A percentile compares a stretch with the other conserved stretches of the same genome.
Evolutionary conservation across 1,140 invertebrate species (phyloP).

Genomic region (Drosophila repletoides): DNA sequence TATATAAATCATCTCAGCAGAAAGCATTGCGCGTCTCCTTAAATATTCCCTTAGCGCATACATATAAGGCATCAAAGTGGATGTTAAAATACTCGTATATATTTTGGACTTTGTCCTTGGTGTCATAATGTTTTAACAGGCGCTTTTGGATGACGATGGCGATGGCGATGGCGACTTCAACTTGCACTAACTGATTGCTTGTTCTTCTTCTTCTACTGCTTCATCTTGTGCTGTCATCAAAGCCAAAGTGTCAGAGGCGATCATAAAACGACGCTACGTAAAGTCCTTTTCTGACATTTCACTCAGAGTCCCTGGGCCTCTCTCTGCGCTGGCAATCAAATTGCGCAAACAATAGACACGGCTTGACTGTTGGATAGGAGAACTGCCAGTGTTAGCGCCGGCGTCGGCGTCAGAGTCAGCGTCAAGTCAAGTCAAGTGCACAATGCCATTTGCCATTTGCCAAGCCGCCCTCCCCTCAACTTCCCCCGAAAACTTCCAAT

Average conservation of each 20-base stretch:
- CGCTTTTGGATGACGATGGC: conserved; percentile 56
- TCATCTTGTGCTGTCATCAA: conserved; percentile 12
- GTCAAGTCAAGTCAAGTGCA: conserved; percentile 39
- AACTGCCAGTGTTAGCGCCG: conserved; percentile 33
- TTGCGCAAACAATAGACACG: conserved; percentile 33
- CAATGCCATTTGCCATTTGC: conserved; percentile 15
- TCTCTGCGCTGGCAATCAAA: conserved; percentile 36
- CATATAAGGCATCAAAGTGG: conserved; percentile 30
- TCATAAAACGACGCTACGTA: conserved; percentile 34
- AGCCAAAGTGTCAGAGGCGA: conserved; percentile 27
- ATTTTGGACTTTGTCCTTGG: conserved; percentile 23
- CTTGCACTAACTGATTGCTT: conserved; percentile 48
- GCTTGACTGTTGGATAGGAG: conserved; percentile 23
- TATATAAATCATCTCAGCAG: conserved; percentile 61
- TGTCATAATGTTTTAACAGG: conserved; percentile 75
- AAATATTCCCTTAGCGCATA: conserved; percentile 53
- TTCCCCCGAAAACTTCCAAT: too few relatives aligned
- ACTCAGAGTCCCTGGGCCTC: not conserved
- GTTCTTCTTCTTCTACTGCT: too few relatives aligned
- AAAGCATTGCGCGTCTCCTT: conserved; percentile 42
- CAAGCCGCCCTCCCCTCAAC: not conserved
- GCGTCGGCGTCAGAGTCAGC: too few relatives aligned
- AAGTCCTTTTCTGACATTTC: conserved; percentile 27
- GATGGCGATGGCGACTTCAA: conserved; percentile 36
- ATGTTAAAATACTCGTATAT: conserved; percentile 14